Base-by-base conservation (phyloP, 1,140 invertebrate species). In the Pseudomyrmex gracilis region DNA sequence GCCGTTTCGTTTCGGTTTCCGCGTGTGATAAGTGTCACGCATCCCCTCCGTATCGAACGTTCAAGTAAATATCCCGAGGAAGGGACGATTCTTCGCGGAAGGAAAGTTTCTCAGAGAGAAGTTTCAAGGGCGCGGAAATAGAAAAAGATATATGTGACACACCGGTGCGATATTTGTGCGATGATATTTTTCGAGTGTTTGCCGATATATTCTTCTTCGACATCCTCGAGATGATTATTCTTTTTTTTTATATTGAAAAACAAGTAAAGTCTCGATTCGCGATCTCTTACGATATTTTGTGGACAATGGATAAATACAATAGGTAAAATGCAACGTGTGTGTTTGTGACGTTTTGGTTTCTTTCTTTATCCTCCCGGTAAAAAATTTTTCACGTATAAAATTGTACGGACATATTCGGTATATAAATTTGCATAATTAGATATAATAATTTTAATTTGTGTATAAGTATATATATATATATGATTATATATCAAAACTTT, bases 41-140 rank as follows among this genome's bases (percentile, higher is more conserved):
- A 70, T 70, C 34, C 51, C 15, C 34, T 34, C 9, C 22, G 53
- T 68, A 58, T 78, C 43, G 64, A 70, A 58, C 43, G 51, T 78
- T 70, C 47, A 34, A 78, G 10, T 78, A 78, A 78, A 70, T 78
- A 78, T 51, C 20, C 51, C 1, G 43, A 47, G 68, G 76, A 15
- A 47, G 68, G 76, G 12, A 70, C 45, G 7, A 51, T 78, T 15
- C 3, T 57, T 58, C n/a, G 64, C 43, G 17, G 13, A 20, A 78
- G 15, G 10, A 51, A 47, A 78, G 47, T 53, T 68, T 78, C 15
- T n/a, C 15, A 53, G 68, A 68, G 63, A 53, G 68, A 68, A 64
- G 68, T 78, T 78, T 78, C 20, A 70, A 20, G 49, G 70, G 43
- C 70, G 64, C 51, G 76, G 57, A 78, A 78, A 70, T 70, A 78